Evolutionary conservation across 2,797 vertebrate genomes (phyloP), one percentile per base, ranked within the genome.

Genomic region (Cichlasoma orientale): DNA sequence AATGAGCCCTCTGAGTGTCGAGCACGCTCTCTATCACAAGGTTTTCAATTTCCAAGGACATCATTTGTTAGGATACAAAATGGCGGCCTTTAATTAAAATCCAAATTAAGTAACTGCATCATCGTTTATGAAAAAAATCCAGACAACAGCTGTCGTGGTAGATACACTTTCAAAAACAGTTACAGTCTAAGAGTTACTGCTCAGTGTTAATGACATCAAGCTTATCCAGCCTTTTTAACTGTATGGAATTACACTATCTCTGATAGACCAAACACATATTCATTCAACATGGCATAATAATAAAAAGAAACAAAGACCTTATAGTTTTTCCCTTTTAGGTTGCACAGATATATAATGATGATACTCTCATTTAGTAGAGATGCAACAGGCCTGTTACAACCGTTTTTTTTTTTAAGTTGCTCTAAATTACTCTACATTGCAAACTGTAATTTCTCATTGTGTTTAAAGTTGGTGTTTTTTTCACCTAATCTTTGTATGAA

Each of bases 1-100:
- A 84, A 84, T 82, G 86, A 79, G 63, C 71, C 72, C 59, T 41
- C 36, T 27, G 27, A 68, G 56, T 23, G 58, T 82, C 53, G 16
- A 72, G 55, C 72, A 18, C 27, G 12, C 55, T 4, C 1, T 68
- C 61, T 16, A 3, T 81, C 72, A 55, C 13, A 2, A 4, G 4
- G 2, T 33, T 76, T 81, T 84, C 18, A 27, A 16, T 78, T 76
- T 66, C 2, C 41, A 68, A 29, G 41, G 63, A n/a, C 0, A 3
- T 27, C 44, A 11, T 69, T 78, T 68, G 25, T 68, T 50, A n/a
- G 12, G 52, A 74, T 53, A 2, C 23, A 71, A 70, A 53, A 38
- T 8, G 27, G 4, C 38, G 2, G n/a, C 12, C 21, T 74, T 72
- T 72, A 61, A 82, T 84, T 71, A 77, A 78, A 77, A 41, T 55